These are phyloP conservation scores for Agapornis roseicollis DNA, from an alignment of 2,113 vertebrate genomes.

Conservation along the genomic window DNA sequence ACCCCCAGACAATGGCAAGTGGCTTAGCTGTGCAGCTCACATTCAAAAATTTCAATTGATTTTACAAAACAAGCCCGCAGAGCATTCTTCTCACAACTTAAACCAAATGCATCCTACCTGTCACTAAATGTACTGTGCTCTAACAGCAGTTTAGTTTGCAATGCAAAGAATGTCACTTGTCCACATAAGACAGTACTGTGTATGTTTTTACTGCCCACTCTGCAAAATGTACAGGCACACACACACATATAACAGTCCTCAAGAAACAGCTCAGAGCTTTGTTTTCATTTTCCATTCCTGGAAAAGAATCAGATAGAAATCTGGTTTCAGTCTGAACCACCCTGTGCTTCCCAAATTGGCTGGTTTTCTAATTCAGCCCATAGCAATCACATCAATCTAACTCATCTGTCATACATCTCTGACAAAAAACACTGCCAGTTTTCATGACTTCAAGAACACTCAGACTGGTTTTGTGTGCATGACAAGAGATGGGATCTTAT, in stretches of 20 bases:
- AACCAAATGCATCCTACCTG: not conserved
- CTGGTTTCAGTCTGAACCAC: not conserved
- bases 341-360: not conserved
- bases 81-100: not conserved
- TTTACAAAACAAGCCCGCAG: not conserved
- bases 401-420: not conserved
- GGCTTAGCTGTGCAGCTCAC: not conserved
- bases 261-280: not conserved
- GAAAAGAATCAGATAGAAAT: not conserved
- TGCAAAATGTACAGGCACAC: not conserved
- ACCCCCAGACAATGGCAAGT: not conserved
- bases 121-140: rapidly evolving
- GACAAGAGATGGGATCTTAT: not conserved
- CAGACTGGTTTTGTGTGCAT: not conserved
- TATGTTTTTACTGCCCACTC: not conserved
- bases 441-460: not conserved
- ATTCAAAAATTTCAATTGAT: not conserved
- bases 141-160: not conserved
- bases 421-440: not conserved
- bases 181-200: not conserved
- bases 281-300: not conserved
- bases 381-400: not conserved
- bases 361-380: not conserved
- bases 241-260: rapidly evolving
- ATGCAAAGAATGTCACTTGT: not conserved